Percentiles rank a stretch among this genome's conserved stretches.
Evolutionary conservation across 92 coral and sea anemone species (phyloP).

Genomic region (Scolanthus callimorphus): DNA sequence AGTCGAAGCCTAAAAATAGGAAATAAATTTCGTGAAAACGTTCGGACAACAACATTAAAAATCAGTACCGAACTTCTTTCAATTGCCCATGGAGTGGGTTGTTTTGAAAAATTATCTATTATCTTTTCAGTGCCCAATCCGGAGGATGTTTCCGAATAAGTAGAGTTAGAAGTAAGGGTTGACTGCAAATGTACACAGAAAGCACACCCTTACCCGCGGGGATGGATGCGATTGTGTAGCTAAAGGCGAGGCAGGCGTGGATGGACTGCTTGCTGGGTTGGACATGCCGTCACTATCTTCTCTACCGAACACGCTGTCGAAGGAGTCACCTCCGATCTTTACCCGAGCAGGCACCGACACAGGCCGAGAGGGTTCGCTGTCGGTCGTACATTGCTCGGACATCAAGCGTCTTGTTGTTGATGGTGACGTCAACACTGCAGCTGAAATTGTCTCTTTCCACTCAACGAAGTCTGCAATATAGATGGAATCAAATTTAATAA

Average conservation of each 20-base stretch:
- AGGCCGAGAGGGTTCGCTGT: conserved; percentile 15
- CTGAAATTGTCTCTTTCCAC: conserved; percentile 61
- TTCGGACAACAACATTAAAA: too few species aligned
- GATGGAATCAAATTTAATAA: too few species aligned
- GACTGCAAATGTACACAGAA: too few species aligned
- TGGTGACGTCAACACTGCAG: conserved; percentile 46
- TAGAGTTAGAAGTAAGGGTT: too few species aligned
- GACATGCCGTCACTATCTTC: not conserved
- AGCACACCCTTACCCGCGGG: conserved; percentile 65
- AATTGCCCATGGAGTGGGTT: too few species aligned
- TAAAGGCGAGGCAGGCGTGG: not conserved
- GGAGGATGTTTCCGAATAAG: too few species aligned
- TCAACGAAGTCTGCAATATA: conserved; percentile 46
- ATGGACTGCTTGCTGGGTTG: not conserved
- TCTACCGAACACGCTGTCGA: conserved; percentile 28
- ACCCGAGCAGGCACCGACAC: conserved; percentile 15
- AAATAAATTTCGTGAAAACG: too few species aligned
- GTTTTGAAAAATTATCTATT: too few species aligned
- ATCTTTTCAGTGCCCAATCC: too few species aligned
- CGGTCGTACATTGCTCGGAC: conserved; percentile 31
- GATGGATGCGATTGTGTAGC: conserved; percentile 18
- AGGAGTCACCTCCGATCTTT: conserved; percentile 36
- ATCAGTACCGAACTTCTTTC: too few species aligned
- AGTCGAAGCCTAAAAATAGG: conserved; percentile 56
- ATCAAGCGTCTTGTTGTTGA: conserved; percentile 35